These are phyloP conservation scores for Thunnus maccoyii DNA, from an alignment of 2,113 vertebrate genomes.

Conservation along the genomic window DNA sequence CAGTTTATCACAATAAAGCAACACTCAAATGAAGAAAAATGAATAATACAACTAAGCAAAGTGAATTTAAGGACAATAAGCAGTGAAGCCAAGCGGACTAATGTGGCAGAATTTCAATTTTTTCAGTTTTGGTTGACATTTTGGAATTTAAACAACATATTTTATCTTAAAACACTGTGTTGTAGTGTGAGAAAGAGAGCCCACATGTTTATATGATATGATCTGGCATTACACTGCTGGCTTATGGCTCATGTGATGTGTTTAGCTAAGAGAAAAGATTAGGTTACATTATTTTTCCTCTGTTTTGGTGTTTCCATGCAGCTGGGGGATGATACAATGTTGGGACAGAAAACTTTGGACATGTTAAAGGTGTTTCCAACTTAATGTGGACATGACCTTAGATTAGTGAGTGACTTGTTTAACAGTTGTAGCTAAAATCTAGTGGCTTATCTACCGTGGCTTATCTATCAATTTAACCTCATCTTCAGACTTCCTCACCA, in stretches of 20 bases:
- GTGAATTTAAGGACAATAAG: not conserved
- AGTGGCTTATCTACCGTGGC: not conserved
- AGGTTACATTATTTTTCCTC: too few relatives aligned
- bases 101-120: not conserved
- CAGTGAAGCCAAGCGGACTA: not conserved
- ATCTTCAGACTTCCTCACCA: too few relatives aligned
- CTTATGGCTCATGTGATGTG: not conserved
- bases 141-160: not conserved
- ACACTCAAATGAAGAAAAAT: constrained; percentile 10
- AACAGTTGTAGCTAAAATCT: too few relatives aligned
- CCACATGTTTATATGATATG: not conserved
- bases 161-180: not conserved
- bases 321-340: too few relatives aligned
- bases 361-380: not conserved
- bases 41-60: not conserved
- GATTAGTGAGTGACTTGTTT: too few relatives aligned
- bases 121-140: not conserved
- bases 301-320: too few relatives aligned
- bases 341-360: not conserved
- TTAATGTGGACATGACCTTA: not conserved
- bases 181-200: not conserved
- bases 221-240: not conserved
- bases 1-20: constrained; percentile 18
- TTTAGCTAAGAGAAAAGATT: too few relatives aligned
- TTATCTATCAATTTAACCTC: not conserved